These are phyloP conservation scores for Perizoma affinitatum DNA, from an alignment of 2,888 invertebrate genomes.

Conservation along the genomic window DNA sequence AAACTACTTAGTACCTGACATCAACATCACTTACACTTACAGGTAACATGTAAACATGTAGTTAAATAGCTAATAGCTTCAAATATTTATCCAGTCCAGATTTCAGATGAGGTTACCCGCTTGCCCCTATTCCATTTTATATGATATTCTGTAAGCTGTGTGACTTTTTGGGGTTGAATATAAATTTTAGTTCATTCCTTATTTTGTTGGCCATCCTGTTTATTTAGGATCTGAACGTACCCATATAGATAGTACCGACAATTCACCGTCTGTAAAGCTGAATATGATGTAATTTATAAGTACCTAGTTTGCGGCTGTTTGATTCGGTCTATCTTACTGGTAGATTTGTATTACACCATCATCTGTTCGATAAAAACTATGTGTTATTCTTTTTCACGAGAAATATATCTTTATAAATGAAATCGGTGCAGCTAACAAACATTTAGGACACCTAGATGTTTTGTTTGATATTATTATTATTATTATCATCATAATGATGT, in stretches of 20 bases:
- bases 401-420: too few species aligned
- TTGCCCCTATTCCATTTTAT: constrained; percentile 44
- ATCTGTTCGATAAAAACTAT: too few species aligned
- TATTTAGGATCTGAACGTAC: constrained; percentile 43
- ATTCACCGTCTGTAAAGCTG: constrained; percentile 18
- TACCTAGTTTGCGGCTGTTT: too few species aligned
- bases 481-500: too few species aligned
- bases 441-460: too few species aligned
- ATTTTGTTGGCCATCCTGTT: constrained; percentile 49
- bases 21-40: too few species aligned
- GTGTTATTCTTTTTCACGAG: too few species aligned
- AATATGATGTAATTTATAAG: constrained; percentile 14
- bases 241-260: constrained; percentile 20
- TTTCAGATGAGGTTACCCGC: constrained; percentile 35
- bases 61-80: constrained; percentile 9
- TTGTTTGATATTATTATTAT: too few species aligned
- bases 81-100: constrained; percentile 25
- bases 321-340: too few species aligned
- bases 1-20: too few species aligned
- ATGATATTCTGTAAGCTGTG: constrained; percentile 50
- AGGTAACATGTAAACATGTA: background rate
- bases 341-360: too few species aligned
- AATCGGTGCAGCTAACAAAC: too few species aligned
- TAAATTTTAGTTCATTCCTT: constrained; percentile 47
- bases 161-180: constrained; percentile 47